phyloP scores from a whole-genome alignment of 1,140 invertebrate genomes.

The Mizuhopecten yessoensis region DNA sequence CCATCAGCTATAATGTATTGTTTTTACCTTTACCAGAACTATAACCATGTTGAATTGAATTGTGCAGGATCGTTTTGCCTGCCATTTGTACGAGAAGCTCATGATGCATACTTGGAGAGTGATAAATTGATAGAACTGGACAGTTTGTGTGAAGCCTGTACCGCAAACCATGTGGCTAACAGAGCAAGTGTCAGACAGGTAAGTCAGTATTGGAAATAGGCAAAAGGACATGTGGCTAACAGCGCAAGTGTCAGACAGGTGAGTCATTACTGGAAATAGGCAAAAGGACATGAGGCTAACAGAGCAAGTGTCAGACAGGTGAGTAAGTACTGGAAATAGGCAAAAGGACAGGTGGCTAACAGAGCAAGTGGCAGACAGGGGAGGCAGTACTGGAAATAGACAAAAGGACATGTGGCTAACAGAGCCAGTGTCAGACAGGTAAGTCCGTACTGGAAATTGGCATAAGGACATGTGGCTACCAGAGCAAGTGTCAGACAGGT shows the following conservation, averaged over 20 bases:
- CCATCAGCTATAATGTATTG: too few relatives aligned
- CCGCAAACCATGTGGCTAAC: slow-evolving; percentile 65
- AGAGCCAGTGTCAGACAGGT: background rate
- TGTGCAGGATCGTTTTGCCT: slow-evolving; percentile 64
- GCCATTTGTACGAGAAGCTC: slow-evolving; percentile 65
- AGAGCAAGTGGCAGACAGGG: background rate
- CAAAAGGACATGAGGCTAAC: background rate
- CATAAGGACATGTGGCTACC: background rate
- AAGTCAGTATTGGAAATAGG: background rate
- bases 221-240: background rate
- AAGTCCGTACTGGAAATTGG: too few relatives aligned
- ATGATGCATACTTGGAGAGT: slow-evolving; percentile 50
- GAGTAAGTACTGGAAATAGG: too few relatives aligned
- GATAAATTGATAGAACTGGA: slow-evolving; percentile 57
- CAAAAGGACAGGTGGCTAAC: background rate
- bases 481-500: background rate
- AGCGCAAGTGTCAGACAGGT: background rate
- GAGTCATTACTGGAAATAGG: too few relatives aligned
- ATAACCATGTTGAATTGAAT: background rate
- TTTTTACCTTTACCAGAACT: too few relatives aligned
- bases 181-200: slow-evolving; percentile 67
- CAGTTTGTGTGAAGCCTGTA: slow-evolving; percentile 53
- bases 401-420: background rate
- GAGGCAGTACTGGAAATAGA: too few relatives aligned
- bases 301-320: background rate